Percentiles rank a stretch among this genome's conserved stretches.
Evolutionary conservation across 1,140 invertebrate genomes (phyloP).

Genomic region (Panagrolaimus sp.): DNA sequence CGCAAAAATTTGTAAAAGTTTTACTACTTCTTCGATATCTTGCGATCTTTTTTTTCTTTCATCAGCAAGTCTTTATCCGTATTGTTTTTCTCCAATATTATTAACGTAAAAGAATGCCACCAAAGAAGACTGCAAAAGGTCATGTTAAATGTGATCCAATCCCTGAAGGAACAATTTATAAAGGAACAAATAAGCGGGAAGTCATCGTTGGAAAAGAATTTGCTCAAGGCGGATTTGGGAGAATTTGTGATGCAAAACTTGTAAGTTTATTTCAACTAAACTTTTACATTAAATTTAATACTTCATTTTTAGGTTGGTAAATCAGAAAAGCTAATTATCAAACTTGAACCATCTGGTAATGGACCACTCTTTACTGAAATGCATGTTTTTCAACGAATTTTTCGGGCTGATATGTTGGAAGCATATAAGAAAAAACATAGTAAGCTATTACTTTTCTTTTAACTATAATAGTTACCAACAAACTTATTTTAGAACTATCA

Average conservation of each 20-base stretch:
- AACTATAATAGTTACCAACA: no score
- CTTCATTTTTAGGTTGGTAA: background rate
- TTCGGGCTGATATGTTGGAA: slow-evolving; percentile 16
- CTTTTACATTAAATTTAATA: slow-evolving; percentile 3
- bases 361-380: slow-evolving; percentile 17
- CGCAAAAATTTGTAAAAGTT: no score
- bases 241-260: slow-evolving; percentile 24
- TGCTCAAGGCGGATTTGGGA: slow-evolving; percentile 26
- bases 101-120: background rate
- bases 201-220: background rate
- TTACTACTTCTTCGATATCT: no score
- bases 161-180: background rate
- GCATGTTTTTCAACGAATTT: slow-evolving; percentile 21
- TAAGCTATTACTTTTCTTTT: background rate
- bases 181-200: background rate
- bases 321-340: slow-evolving; percentile 10
- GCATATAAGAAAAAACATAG: slow-evolving; percentile 15
- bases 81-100: no score
- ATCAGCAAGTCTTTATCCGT: no score
- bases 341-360: slow-evolving; percentile 22
- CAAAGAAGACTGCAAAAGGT: background rate
- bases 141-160: slow-evolving; percentile 14
- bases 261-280: background rate
- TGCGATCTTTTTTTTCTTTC: no score
- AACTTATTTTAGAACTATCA: no score